Conservation (phyloP, 1,140 invertebrate genomes). For the Plectrocnemia conspersa region DNA sequence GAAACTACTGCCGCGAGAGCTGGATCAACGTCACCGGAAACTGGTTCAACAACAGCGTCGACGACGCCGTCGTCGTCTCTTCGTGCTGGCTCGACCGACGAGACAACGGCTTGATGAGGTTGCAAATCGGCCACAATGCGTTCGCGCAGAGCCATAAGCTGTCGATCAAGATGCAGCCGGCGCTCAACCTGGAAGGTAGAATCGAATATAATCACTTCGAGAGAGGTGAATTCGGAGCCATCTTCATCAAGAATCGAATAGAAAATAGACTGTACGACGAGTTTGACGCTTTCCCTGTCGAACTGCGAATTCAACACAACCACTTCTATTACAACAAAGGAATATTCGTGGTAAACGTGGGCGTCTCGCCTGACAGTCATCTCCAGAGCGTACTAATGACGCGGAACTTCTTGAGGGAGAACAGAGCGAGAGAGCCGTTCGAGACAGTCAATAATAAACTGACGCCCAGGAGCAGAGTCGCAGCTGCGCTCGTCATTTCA, state of each 20-base stretch:
- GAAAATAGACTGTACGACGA: slow-evolving; percentile 65
- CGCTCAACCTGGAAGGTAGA: slow-evolving; percentile 71
- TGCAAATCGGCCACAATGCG: slow-evolving; percentile 82
- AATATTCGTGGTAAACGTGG: slow-evolving; percentile 80
- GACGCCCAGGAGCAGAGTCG: slow-evolving; percentile 80
- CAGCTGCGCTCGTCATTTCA: slow-evolving; percentile 83
- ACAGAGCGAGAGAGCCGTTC: slow-evolving; percentile 85
- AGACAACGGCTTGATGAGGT: slow-evolving; percentile 53
- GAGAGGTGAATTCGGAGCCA: slow-evolving; percentile 73
- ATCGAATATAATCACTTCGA: slow-evolving; percentile 88
- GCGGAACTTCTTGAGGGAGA: slow-evolving; percentile 82
- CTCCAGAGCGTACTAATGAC: slow-evolving; percentile 80
- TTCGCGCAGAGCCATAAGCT: slow-evolving; percentile 74
- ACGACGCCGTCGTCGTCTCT: slow-evolving; percentile 70
- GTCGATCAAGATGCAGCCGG: slow-evolving; percentile 75
- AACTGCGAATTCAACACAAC: slow-evolving; percentile 80
- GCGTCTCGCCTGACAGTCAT: slow-evolving; percentile 79
- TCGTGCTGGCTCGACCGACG: slow-evolving; percentile 67
- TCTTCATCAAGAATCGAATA: slow-evolving; percentile 81
- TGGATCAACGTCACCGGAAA: slow-evolving; percentile 85
- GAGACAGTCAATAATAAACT: slow-evolving; percentile 64
- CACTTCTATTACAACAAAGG: slow-evolving; percentile 84
- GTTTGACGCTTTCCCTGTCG: slow-evolving; percentile 62
- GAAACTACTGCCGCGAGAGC: slow-evolving; percentile 70
- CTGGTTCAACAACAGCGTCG: slow-evolving; percentile 69